Percentiles rank a stretch among this genome's conserved stretches.
Conservation (phyloP, 2,888 invertebrate species). For the Spodoptera littoralis region DNA sequence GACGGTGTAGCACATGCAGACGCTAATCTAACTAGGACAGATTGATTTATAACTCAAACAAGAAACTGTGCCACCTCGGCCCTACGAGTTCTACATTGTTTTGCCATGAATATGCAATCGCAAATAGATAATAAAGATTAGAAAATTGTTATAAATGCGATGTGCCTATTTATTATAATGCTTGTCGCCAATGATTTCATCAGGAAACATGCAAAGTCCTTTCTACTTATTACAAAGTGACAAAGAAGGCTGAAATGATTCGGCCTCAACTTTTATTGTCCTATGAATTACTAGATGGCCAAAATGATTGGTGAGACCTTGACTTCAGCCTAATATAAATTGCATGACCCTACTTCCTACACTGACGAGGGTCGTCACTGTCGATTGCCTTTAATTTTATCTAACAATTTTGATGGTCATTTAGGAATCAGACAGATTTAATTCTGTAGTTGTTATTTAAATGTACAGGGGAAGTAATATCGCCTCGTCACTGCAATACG, state of each 20-base stretch:
- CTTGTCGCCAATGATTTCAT: slow-evolving; percentile 29
- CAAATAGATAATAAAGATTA: slow-evolving; percentile 67
- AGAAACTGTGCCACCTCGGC: slow-evolving; percentile 86
- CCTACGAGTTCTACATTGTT: slow-evolving; percentile 81
- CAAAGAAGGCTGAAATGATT: slow-evolving; percentile 61
- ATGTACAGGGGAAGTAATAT: slow-evolving; percentile 20
- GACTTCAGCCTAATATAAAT: slow-evolving; percentile 85
- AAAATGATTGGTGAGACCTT: slow-evolving; percentile 85
- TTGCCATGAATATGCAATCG: slow-evolving; percentile 78
- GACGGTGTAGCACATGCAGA: slow-evolving; percentile 74
- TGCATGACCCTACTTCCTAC: slow-evolving; percentile 85
- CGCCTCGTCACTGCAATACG: neutral
- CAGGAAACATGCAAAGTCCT: slow-evolving; percentile 42
- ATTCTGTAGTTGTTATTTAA: slow-evolving; percentile 32
- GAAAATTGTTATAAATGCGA: slow-evolving; percentile 39
- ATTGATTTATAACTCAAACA: slow-evolving; percentile 85
- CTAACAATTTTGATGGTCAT: slow-evolving; percentile 67
- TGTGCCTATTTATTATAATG: slow-evolving; percentile 1
- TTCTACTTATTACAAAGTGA: slow-evolving; percentile 45
- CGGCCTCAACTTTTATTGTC: slow-evolving; percentile 82
- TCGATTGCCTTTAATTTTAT: slow-evolving; percentile 75
- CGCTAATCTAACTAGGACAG: slow-evolving; percentile 84
- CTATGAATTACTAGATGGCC: slow-evolving; percentile 83
- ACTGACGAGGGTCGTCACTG: slow-evolving; percentile 78
- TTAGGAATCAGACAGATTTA: slow-evolving; percentile 43